Evolutionary conservation across 2,113 vertebrate species (phyloP), one percentile per base, ranked within the genome.

Genomic region (Nymphicus hollandicus): DNA sequence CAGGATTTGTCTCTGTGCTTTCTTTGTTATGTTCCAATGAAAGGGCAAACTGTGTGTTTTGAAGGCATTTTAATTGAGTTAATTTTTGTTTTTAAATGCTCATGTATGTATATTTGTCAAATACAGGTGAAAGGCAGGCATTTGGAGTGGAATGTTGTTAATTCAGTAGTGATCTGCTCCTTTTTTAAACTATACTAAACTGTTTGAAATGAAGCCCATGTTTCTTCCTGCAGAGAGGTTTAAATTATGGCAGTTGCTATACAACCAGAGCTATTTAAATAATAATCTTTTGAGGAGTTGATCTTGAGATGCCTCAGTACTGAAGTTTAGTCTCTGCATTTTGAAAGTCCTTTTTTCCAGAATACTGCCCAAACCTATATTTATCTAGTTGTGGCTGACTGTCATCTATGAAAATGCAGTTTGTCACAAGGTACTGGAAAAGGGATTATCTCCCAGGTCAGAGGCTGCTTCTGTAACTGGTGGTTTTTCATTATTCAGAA

Each of bases 41-140:
- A 76, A 56, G 11, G 39, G 44, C 20, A 73, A 44, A 79, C 7
- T n/a, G 2, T 69, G 17, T 70, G 3, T 68, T 86, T 72, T 73
- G 17, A 56, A 69, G 74, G 53, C 35, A 64, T 81, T 92, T 86
- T n/a, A 39, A 13, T n/a, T 18, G 46, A 4, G 6, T 29, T 89
- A 86, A 9, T 10, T 41, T 83, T 19, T 37, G 7, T 1, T 70
- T 58, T 46, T 37, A 27, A 74, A 47, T 43, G 0, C n/a, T 22
- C 4, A 2, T 9, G 8, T 44, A 25, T 0, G 0, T 55, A 1
- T 31, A 56, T 65, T 87, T 85, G 56, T 69, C 44, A 91, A 74
- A 65, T 22, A 25, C 20, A 41, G 31, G 41, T 61, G 46, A 78
- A 91, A 81, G 37, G 13, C 29, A 27, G 66, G n/a, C 25, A 29